Conservation (phyloP, 2,113 vertebrate genomes). For the Rostratula benghalensis region DNA sequence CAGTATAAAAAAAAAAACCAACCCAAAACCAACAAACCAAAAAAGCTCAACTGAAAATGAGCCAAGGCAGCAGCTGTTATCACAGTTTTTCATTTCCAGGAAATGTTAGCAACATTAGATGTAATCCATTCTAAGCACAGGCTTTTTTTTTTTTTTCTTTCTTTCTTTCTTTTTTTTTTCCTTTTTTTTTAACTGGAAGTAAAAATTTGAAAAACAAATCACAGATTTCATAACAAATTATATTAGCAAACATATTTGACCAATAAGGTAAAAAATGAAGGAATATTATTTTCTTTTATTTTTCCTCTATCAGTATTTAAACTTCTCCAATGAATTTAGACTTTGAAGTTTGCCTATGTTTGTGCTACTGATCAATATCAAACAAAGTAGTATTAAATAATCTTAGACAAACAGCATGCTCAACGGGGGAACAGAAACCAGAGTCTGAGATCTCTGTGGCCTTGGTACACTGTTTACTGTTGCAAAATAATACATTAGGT, state of each 20-base stretch:
- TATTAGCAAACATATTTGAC: not conserved
- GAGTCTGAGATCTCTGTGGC: not conserved
- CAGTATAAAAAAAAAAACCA: not conserved
- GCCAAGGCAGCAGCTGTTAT: conserved; percentile 46
- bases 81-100: conserved; percentile 31
- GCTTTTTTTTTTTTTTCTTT: not conserved
- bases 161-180: not conserved
- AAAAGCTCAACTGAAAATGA: conserved; percentile 7
- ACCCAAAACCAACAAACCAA: not conserved
- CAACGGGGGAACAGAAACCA: not conserved
- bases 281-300: not conserved
- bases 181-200: not conserved
- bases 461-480: conserved; percentile 2
- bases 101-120: conserved; percentile 55
- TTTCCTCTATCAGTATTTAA: not conserved
- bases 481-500: conserved; percentile 43
- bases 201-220: conserved; percentile 27
- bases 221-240: conserved; percentile 1
- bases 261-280: not conserved
- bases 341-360: conserved; percentile 1
- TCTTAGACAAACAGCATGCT: conserved; percentile 2
- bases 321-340: not conserved
- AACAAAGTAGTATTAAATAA: not conserved
- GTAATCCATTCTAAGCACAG: conserved; percentile 22
- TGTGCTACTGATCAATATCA: not conserved